These are phyloP conservation scores for Drosophila sproati DNA, from an alignment of 1,140 invertebrate species.

Conservation along the genomic window DNA sequence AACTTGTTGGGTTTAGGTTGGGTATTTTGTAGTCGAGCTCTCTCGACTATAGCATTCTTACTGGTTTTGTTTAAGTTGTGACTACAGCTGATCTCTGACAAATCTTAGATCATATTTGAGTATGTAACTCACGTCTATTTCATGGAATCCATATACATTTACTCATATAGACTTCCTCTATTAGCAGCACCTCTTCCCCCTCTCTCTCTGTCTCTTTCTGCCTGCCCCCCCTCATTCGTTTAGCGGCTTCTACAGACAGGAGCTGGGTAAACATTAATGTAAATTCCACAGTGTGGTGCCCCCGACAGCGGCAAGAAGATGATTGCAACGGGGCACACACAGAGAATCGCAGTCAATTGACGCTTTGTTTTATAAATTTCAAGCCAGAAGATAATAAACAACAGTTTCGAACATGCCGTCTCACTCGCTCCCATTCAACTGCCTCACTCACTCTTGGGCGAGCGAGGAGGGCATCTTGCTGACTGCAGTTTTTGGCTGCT, in stretches of 20 bases:
- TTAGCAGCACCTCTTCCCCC: background rate
- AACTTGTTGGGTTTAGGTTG: too few relatives aligned
- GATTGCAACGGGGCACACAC: conserved; percentile 47
- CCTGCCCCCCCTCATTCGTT: background rate
- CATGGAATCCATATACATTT: conserved; percentile 16
- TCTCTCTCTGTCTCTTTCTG: background rate
- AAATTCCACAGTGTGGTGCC: conserved; percentile 30
- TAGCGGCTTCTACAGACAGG: conserved; percentile 39
- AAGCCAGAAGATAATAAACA: conserved; percentile 77
- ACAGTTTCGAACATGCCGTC: conserved; percentile 38
- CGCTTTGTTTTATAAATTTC: conserved; percentile 82
- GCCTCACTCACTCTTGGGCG: too few relatives aligned
- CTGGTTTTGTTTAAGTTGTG: background rate
- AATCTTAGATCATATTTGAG: conserved; percentile 19
- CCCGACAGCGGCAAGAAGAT: conserved; percentile 21
- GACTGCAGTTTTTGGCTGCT: conserved; percentile 62
- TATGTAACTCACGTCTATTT: conserved; percentile 32
- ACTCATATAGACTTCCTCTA: conserved; percentile 39
- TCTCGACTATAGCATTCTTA: background rate
- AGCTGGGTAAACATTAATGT: conserved; percentile 37
- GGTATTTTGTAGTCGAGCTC: too few relatives aligned
- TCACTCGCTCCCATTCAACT: conserved; percentile 2
- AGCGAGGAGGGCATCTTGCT: conserved; percentile 24
- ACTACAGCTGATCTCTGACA: conserved; percentile 7
- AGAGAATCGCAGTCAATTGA: conserved; percentile 72